Base-by-base conservation (phyloP, 1,140 invertebrate genomes). In the Drosophila triauraria region DNA sequence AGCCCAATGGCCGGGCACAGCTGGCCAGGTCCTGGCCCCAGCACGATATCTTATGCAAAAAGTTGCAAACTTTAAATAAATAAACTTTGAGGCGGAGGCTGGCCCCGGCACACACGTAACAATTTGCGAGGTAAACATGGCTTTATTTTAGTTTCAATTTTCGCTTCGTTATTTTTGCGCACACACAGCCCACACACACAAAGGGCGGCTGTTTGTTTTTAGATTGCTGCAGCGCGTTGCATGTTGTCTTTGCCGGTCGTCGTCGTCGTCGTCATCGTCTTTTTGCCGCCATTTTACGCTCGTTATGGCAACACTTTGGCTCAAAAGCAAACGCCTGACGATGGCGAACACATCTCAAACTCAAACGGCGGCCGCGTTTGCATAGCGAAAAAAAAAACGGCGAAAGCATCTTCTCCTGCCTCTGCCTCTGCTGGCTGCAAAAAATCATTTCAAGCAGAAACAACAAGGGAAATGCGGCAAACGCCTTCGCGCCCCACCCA, bases 91-190 rank as follows among this genome's bases (percentile, higher is more conserved):
- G 79, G 65, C 48, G 48, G 53, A 50, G 58, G 53, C 77, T 67
- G 44, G 47, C 51, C 51, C 43, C 58, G 46, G 43, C 69, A 50
- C 59, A 56, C 81, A 82, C 78, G 75, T 85, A 82, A 85, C 85
- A 90, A 90, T 90, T 90, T 90, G 85, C 78, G 67, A 74, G 60
- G 85, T 80, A 90, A 90, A 90, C 82, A 90, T 90, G 86, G 85
- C 85, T 90, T 90, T 90, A 85, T 90, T 90, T 90, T 90, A 90
- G 85, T 90, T 90, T 90, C 81, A 90, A 90, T 90, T 90, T 90
- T 90, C 76, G 82, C 85, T 90, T 90, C 85, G 85, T 90, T 90
- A 90, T 91, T 90, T 90, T 90, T 82, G 59, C 62, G 47, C 63
- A 72, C 54, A 65, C 46, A 54, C 44, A 30, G 38, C 42, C 53